A percentile compares a stretch with the other conserved stretches of the same genome.
These are phyloP conservation scores for Epinotia bilunana DNA, from an alignment of 2,888 invertebrate genomes.

Conservation along the genomic window DNA sequence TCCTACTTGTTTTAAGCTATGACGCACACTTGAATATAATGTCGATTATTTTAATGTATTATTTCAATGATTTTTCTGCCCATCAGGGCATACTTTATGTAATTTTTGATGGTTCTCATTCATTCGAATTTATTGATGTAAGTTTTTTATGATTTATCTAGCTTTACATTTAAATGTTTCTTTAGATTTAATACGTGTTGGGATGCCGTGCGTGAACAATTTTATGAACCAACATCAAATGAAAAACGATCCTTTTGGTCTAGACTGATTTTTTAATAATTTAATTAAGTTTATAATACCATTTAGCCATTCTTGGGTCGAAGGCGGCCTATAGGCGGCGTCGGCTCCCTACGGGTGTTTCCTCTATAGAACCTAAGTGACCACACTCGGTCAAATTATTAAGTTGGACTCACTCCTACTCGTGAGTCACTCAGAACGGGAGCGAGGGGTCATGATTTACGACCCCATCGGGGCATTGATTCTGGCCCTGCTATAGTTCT, in stretches of 20 bases:
- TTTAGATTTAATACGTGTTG: slow-evolving; percentile 66
- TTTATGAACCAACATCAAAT: slow-evolving; percentile 64
- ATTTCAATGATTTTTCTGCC: slow-evolving; percentile 27
- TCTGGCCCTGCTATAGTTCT: neutral
- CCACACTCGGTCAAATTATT: neutral
- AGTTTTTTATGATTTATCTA: slow-evolving; percentile 56
- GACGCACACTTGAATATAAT: slow-evolving; percentile 21
- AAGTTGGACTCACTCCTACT: neutral
- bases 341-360: neutral
- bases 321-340: slow-evolving; percentile 28
- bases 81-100: slow-evolving; percentile 28
- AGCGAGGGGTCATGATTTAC: neutral
- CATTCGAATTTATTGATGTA: slow-evolving; percentile 46
- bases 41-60: slow-evolving; percentile 19
- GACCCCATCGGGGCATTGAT: neutral
- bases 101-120: slow-evolving; percentile 16
- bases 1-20: slow-evolving; percentile 35
- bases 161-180: slow-evolving; percentile 56
- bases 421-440: neutral
- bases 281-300: slow-evolving; percentile 48
- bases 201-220: slow-evolving; percentile 52
- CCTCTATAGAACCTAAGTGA: neutral
- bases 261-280: slow-evolving; percentile 75
- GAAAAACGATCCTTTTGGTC: slow-evolving; percentile 62
- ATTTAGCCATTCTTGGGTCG: slow-evolving; percentile 49